These are phyloP conservation scores for Platerodrilus igneus DNA, from an alignment of 2,888 invertebrate species.

Conservation along the genomic window DNA sequence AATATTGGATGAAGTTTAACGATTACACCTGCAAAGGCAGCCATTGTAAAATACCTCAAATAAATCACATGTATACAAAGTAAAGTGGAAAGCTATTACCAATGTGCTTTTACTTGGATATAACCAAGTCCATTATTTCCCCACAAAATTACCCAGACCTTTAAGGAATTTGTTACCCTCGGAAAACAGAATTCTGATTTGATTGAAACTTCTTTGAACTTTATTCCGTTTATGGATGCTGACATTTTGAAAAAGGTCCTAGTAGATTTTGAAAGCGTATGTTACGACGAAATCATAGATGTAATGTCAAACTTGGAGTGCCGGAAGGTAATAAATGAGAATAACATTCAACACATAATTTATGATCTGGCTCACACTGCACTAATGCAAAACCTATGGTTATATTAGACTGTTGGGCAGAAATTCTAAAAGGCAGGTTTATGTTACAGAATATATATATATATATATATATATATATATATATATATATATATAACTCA, in stretches of 20 bases:
- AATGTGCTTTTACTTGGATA: conserved; percentile 17
- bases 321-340: conserved; percentile 2
- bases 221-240: background rate
- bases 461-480: too few relatives aligned
- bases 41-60: conserved; percentile 17
- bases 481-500: too few relatives aligned
- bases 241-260: background rate
- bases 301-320: conserved; percentile 6
- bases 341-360: conserved; percentile 3
- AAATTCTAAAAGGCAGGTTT: conserved; percentile 6
- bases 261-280: conserved; percentile 1
- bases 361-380: conserved; percentile 15
- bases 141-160: conserved; percentile 10
- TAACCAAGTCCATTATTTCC: too few relatives aligned
- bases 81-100: conserved; percentile 18
- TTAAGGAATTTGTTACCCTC: too few relatives aligned
- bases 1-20: conserved; percentile 20
- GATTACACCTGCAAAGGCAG: conserved; percentile 10
- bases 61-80: conserved; percentile 12
- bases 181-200: background rate
- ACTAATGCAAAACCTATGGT: conserved; percentile 16
- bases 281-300: conserved; percentile 4
- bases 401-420: conserved; percentile 10
- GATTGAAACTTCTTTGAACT: background rate
- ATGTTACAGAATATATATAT: too few relatives aligned